Evolutionary conservation across 2,113 vertebrate genomes (phyloP).

Genomic region (Struthio camelus): DNA sequence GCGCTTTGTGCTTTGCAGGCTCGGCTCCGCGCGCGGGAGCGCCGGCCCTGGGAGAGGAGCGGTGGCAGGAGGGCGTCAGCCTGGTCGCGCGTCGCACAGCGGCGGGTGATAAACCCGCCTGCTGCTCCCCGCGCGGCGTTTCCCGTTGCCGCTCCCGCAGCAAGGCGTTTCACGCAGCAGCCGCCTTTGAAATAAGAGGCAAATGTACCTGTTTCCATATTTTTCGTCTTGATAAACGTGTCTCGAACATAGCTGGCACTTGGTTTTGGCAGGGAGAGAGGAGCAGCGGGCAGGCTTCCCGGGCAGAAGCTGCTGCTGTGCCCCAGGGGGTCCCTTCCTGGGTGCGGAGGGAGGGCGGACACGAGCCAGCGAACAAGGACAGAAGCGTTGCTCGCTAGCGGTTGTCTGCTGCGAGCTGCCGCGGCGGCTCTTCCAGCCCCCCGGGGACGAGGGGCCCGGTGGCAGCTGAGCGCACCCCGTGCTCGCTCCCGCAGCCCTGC

Average conservation of each 20-base stretch:
- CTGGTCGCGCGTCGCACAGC: too few species aligned
- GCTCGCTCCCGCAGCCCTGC: accelerated
- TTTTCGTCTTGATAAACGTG: neutral
- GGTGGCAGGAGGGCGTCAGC: too few species aligned
- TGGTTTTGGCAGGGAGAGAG: neutral
- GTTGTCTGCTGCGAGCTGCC: neutral
- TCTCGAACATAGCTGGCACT: neutral
- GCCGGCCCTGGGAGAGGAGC: neutral
- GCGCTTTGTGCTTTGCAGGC: neutral
- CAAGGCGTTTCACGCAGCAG: accelerated
- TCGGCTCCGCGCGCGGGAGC: neutral
- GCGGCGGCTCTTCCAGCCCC: neutral
- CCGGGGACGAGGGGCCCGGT: accelerated
- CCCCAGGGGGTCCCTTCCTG: neutral
- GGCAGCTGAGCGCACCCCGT: neutral
- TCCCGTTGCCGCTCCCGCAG: neutral
- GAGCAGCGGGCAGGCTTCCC: neutral
- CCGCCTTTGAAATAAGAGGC: neutral
- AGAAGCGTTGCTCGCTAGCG: neutral
- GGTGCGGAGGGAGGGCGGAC: neutral
- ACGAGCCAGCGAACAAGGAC: neutral
- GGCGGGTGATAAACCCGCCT: neutral
- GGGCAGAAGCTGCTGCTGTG: neutral
- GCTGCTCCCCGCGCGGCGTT: neutral
- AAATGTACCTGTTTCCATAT: neutral